phyloP scores from a whole-genome alignment of 2,888 invertebrate species.

The Ceramica pisi region DNA sequence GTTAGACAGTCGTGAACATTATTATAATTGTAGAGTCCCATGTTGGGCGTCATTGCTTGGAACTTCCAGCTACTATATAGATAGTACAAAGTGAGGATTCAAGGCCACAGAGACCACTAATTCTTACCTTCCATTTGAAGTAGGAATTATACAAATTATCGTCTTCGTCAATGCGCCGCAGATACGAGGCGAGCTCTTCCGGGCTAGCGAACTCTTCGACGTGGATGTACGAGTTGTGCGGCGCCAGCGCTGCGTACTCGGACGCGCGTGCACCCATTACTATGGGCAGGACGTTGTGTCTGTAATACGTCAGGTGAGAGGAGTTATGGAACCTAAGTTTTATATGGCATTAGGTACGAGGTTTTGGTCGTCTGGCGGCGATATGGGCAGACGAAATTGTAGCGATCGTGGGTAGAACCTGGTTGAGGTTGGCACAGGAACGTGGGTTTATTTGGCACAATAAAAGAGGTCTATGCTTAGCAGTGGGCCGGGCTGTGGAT shows the following conservation, averaged over 20 bases:
- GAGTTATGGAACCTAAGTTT: not conserved
- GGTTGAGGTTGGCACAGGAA: too few relatives aligned
- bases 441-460: too few relatives aligned
- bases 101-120: slow-evolving; percentile 6
- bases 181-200: slow-evolving; percentile 96
- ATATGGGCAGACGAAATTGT: too few relatives aligned
- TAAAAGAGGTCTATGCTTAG: too few relatives aligned
- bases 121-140: slow-evolving; percentile 95
- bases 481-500: too few relatives aligned
- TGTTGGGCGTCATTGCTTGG: not conserved
- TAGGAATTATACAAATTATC: slow-evolving; percentile 98
- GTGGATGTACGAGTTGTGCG: slow-evolving; percentile 97
- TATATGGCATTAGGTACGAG: not conserved
- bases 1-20: not conserved
- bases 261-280: slow-evolving; percentile 98
- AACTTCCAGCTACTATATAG: not conserved
- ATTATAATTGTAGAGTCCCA: not conserved
- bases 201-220: slow-evolving; percentile 98
- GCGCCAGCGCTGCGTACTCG: slow-evolving; percentile 97
- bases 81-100: not conserved
- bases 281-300: slow-evolving; percentile 95
- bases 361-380: too few relatives aligned
- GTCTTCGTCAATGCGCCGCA: slow-evolving; percentile 96
- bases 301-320: slow-evolving; percentile 51
- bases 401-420: too few relatives aligned